Percentiles rank a stretch among this genome's conserved stretches.
These are phyloP conservation scores for Microctonus hyperodae DNA, from an alignment of 2,888 invertebrate species.

Conservation along the genomic window DNA sequence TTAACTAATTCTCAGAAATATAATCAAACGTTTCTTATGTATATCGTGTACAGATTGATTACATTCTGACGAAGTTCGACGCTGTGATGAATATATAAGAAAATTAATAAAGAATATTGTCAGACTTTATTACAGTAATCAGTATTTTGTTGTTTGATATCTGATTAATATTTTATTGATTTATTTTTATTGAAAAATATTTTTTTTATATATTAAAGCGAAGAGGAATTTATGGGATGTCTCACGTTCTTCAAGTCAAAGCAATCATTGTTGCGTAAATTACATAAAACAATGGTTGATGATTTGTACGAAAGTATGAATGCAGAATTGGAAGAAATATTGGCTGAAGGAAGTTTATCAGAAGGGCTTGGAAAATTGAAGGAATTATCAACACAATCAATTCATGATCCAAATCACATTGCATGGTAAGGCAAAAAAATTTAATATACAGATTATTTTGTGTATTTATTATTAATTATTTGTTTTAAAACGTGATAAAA, in stretches of 20 bases:
- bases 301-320: slow-evolving; percentile 46
- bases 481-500: slow-evolving; percentile 47
- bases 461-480: slow-evolving; percentile 8
- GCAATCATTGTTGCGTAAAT: slow-evolving; percentile 37
- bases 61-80: not conserved
- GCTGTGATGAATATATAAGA: not conserved
- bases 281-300: slow-evolving; percentile 46
- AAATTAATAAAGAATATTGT: slow-evolving; percentile 11
- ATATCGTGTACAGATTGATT: slow-evolving; percentile 13
- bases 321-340: slow-evolving; percentile 43
- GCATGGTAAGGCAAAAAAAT: slow-evolving; percentile 46
- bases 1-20: slow-evolving; percentile 6
- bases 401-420: slow-evolving; percentile 33
- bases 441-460: slow-evolving; percentile 18
- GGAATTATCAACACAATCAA: slow-evolving; percentile 42
- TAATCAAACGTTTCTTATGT: not conserved
- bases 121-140: not conserved
- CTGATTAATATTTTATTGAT: not conserved
- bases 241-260: slow-evolving; percentile 46
- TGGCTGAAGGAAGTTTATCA: slow-evolving; percentile 45
- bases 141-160: not conserved
- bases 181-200: not conserved
- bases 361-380: slow-evolving; percentile 43
- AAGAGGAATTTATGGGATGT: slow-evolving; percentile 46
- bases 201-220: slow-evolving; percentile 40